Evolutionary conservation across 2,888 invertebrate genomes (phyloP).

Genomic region (Ormyrus rosae): DNA sequence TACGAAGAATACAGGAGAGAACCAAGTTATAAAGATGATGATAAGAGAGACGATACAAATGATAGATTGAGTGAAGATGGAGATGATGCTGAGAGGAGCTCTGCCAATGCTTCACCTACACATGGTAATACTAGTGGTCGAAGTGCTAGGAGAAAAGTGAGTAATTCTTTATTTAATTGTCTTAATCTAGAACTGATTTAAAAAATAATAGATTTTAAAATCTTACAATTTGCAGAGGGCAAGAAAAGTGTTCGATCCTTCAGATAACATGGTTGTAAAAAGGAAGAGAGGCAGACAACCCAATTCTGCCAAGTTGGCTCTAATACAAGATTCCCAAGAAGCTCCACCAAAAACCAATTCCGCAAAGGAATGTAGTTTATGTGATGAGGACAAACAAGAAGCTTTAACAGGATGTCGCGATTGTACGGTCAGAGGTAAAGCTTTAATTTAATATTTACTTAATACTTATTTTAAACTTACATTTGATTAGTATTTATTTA

Average conservation of each 20-base stretch:
- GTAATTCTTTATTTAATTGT: constrained; percentile 6
- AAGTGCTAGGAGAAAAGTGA: constrained; percentile 73
- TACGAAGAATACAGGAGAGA: constrained; percentile 69
- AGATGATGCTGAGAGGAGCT: constrained; percentile 78
- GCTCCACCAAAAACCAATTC: constrained; percentile 58
- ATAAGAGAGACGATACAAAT: constrained; percentile 63
- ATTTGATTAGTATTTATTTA: neutral
- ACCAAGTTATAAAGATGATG: constrained; percentile 63
- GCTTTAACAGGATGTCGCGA: constrained; percentile 83
- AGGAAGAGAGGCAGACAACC: constrained; percentile 84
- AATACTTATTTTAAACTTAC: constrained; percentile 12
- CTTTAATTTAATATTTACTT: constrained; percentile 28
- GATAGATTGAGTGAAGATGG: constrained; percentile 69
- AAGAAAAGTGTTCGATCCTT: constrained; percentile 91
- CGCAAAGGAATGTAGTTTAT: constrained; percentile 71
- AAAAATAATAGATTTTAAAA: neutral
- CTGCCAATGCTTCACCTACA: constrained; percentile 73
- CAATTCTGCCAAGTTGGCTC: constrained; percentile 74
- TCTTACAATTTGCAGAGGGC: constrained; percentile 79
- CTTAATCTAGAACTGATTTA: neutral
- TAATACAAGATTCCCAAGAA: constrained; percentile 75
- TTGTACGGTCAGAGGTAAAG: constrained; percentile 83
- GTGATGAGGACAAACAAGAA: constrained; percentile 76
- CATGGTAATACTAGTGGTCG: constrained; percentile 69
- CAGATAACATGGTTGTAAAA: constrained; percentile 86